Base-by-base conservation (phyloP, 2,888 invertebrate species). In the Trichogramma evanescens region DNA sequence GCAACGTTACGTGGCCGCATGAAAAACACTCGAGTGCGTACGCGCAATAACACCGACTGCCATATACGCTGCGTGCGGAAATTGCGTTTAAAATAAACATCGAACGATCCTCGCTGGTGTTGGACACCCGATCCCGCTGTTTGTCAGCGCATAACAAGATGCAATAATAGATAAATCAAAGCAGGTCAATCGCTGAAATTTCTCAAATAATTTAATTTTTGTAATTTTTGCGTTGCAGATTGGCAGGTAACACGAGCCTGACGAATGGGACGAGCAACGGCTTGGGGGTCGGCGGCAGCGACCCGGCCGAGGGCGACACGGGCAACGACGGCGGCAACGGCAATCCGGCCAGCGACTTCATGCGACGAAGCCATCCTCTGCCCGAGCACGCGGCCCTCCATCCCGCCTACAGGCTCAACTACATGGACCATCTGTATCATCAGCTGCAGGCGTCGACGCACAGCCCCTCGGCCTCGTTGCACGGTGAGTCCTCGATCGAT, bases 401-500 rank as follows among this genome's bases (percentile, higher is more conserved):
- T 45, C 80, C 86, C 87, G 69, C 86, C 88, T 66, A 88, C 87
- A 83, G 88, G 78, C 84, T 88, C 66, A 85, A 86, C 74, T 89
- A 88, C 81, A 88, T 89, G 87, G 89, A 89, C 81, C 88, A 88
- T 79, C 82, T 89, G 68, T 89, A 89, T 76, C 84, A 87, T 63
- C 81, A 87, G 68, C 87, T 88, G 71, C 86, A 89, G 77, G 82
- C 83, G 77, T 81, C 83, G 68, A 76, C 80, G 69, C 77, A 77
- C 73, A 84, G 84, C 75, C 84, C 86, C 65, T 81, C 83, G 65
- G 83, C 87, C 70, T 86, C 88, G 65, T 81, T 88, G 73, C 87
- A 88, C 77, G 88, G 89, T 89, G 80, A 81, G 79, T 72, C 50
- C 9, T 13, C 26, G 26, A 38, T 54, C 39, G n/a, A 43, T 46